Evolutionary conservation across 1,140 invertebrate genomes (phyloP), one percentile per base, ranked within the genome.

Genomic region (Orchestia grillus): DNA sequence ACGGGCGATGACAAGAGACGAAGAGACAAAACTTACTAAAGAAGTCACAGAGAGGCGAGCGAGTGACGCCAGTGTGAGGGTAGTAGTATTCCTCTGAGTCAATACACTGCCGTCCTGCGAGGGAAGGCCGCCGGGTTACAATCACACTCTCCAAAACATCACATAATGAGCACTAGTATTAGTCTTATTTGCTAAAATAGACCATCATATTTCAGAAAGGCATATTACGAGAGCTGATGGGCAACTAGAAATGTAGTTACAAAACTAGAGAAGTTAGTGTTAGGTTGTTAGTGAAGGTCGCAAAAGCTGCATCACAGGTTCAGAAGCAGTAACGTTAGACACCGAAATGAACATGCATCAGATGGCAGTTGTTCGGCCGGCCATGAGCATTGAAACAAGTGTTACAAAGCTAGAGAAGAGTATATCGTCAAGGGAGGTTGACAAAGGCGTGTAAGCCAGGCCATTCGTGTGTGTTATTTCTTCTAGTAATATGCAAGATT

Each of bases 11-110:
- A 53, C 90, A 96, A 88, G 96, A 92, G 90, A 95, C 87, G 96
- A 90, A 62, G 62, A 95, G 44, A 19, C 90, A 96, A 62, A 95
- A 96, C 96, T 96, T 96, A 96, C 96, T 97, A 96, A 97, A 96
- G 96, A 95, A 96, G 96, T 96, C 96, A 95, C 96, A 97, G 96
- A 96, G 96, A 96, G 96, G 96, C 53, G 96, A 96, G 95, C 96
- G 96, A 42, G 96, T 97, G 42, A 96, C 96, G 44, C 96, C 96
- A 62, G 96, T 96, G 96, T 97, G 96, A 95, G 96, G 96, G 96
- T 96, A 96, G 96, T 96, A 96, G 96, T 96, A 97, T 96, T 97
- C 96, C 95, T 97, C 96, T 90, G 96, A 97, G 96, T 97, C 96
- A 96, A 97, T 96, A 95, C 96, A 97, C 95, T 96, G 96, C 95